Evolutionary conservation across 2,888 invertebrate genomes (phyloP).

Genomic region (Ochropleura plecta): DNA sequence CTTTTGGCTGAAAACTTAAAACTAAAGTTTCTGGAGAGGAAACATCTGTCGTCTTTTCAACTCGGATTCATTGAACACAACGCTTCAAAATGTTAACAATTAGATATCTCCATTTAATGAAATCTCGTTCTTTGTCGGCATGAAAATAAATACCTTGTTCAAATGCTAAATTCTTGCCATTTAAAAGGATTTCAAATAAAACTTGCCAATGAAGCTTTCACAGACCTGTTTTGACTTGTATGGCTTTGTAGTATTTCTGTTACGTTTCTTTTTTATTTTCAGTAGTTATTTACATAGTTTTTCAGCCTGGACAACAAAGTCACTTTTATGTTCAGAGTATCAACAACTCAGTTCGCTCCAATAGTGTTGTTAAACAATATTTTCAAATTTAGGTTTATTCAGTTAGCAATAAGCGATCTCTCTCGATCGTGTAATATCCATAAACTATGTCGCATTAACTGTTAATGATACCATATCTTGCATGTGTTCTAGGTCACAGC

Average conservation of each 20-base stretch:
- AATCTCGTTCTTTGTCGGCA: conserved; percentile 53
- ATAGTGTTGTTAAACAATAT: neutral
- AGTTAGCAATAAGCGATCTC: neutral
- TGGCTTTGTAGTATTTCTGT: neutral
- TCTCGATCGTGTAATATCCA: conserved; percentile 24
- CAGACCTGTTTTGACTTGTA: conserved; percentile 1
- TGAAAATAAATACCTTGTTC: conserved; percentile 50
- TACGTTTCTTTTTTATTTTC: neutral
- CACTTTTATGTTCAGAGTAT: neutral
- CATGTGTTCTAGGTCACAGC: conserved; percentile 61
- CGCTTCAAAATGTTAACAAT: conserved; percentile 65
- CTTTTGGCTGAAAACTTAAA: conserved; percentile 68
- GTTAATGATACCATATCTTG: conserved; percentile 56
- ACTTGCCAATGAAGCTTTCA: conserved; percentile 2
- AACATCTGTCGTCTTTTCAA: conserved; percentile 75
- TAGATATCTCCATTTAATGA: conserved; percentile 58
- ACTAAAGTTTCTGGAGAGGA: conserved; percentile 66
- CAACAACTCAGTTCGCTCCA: neutral
- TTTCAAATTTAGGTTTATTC: neutral
- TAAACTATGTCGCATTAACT: conserved; percentile 51
- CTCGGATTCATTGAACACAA: conserved; percentile 69
- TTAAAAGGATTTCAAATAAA: conserved; percentile 18
- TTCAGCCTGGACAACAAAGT: neutral
- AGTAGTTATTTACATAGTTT: neutral
- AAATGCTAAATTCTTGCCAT: conserved; percentile 28